Conservation (phyloP, 2,888 invertebrate species). For the Ochlodes sylvanus region DNA sequence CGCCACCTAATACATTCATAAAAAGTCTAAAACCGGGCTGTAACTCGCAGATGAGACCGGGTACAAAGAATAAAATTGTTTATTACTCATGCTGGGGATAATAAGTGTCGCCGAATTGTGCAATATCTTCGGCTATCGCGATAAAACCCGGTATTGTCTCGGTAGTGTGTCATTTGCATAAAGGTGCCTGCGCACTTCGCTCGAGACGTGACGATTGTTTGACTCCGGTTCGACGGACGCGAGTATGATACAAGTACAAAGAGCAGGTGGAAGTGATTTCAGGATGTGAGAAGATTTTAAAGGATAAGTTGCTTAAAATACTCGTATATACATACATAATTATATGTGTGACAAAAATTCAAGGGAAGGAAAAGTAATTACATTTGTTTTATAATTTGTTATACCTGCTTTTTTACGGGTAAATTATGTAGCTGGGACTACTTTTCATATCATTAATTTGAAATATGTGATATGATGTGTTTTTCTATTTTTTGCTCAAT, state of each 20-base stretch:
- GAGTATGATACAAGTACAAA: conserved; percentile 23
- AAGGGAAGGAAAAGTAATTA: neutral
- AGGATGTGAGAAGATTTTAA: conserved; percentile 32
- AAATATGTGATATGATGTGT: too few species aligned
- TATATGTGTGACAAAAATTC: conserved; percentile 5
- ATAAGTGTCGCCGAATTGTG: conserved; percentile 47
- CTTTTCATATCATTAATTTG: too few species aligned
- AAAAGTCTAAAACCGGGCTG: conserved; percentile 20
- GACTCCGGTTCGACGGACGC: conserved; percentile 40
- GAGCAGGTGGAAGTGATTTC: conserved; percentile 31
- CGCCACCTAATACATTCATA: conserved; percentile 30
- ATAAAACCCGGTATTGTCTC: conserved; percentile 51
- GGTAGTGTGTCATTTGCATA: conserved; percentile 53
- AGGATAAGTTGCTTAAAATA: conserved; percentile 4
- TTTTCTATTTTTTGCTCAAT: too few species aligned
- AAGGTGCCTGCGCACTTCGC: conserved; percentile 44
- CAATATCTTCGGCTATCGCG: conserved; percentile 39
- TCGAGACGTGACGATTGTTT: conserved; percentile 57
- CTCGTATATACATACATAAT: too few species aligned
- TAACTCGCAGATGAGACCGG: conserved; percentile 15
- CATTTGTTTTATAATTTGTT: neutral
- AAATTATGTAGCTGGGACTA: too few species aligned
- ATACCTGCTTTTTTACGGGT: too few species aligned
- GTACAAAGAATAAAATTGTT: conserved; percentile 46
- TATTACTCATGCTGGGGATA: conserved; percentile 40